Evolutionary conservation across 53 echinoderm and acorn worm genomes (phyloP).

Genomic region (Arbacia lixula): DNA sequence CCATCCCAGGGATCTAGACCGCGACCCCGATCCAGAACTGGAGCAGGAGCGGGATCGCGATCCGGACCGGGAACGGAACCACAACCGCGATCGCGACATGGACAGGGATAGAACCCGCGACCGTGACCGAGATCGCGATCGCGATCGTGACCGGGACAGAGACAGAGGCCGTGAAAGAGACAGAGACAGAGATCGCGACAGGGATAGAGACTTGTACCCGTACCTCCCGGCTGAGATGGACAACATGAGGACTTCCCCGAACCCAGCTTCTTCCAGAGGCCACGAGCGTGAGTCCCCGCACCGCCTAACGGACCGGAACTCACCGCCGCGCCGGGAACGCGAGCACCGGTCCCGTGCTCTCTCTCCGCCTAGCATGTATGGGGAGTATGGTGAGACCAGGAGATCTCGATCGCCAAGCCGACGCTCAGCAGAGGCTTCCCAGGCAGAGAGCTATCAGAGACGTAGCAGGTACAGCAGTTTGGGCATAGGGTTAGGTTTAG

Average conservation of each 20-base stretch:
- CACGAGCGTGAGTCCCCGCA: slow-evolving; percentile 44
- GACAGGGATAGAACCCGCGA: background rate
- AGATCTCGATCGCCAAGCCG: slow-evolving; percentile 93
- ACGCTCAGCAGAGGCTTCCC: slow-evolving; percentile 63
- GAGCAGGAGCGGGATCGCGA: background rate
- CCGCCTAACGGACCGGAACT: slow-evolving; percentile 23
- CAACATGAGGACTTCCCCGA: slow-evolving; percentile 25
- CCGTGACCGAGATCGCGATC: slow-evolving; percentile 31
- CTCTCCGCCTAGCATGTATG: slow-evolving; percentile 80
- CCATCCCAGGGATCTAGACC: slow-evolving; percentile 10
- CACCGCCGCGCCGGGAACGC: slow-evolving; percentile 54
- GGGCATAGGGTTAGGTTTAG: too few species aligned
- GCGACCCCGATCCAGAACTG: slow-evolving; percentile 4
- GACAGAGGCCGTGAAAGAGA: slow-evolving; percentile 22
- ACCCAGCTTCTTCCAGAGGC: slow-evolving; percentile 9
- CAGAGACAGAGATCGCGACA: slow-evolving; percentile 1
- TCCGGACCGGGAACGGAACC: slow-evolving; percentile 2
- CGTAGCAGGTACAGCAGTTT: too few species aligned
- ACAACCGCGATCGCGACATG: slow-evolving; percentile 5
- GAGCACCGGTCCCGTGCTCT: slow-evolving; percentile 64
- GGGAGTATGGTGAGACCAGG: slow-evolving; percentile 73
- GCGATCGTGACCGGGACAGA: background rate
- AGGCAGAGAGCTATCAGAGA: slow-evolving; percentile 71
- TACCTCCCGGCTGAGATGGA: slow-evolving; percentile 51
- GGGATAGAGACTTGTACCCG: slow-evolving; percentile 46